Conservation (phyloP, 2,888 invertebrate species). For the Caenorhabditis japonica region DNA sequence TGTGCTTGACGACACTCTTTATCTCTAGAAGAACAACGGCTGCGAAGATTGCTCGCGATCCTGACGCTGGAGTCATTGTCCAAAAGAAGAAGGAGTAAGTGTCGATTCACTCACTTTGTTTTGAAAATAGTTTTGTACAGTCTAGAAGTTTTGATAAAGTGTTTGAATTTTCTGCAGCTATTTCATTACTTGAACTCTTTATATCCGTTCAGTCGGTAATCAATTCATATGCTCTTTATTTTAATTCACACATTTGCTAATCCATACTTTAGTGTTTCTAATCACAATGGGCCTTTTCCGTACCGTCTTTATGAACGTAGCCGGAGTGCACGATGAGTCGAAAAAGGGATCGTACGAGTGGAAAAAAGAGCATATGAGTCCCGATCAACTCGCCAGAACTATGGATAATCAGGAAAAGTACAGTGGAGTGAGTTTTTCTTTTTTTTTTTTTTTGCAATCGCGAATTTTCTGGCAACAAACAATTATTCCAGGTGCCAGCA, state of each 20-base stretch:
- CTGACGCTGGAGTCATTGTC: conserved; percentile 61
- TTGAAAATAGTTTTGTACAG: conserved; percentile 14
- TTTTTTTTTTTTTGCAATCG: not conserved
- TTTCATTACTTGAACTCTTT: conserved; percentile 10
- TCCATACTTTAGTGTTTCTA: not conserved
- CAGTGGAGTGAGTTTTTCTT: conserved; percentile 55
- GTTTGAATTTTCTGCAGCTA: not conserved
- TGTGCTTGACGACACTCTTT: conserved; percentile 64
- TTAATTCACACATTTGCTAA: conserved; percentile 6
- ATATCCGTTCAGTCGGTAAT: conserved; percentile 56
- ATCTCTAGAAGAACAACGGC: conserved; percentile 57
- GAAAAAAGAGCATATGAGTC: conserved; percentile 59
- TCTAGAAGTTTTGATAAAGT: conserved; percentile 33
- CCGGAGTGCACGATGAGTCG: conserved; percentile 57
- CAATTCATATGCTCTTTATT: conserved; percentile 11
- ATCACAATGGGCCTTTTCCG: conserved; percentile 67
- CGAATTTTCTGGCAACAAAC: not conserved
- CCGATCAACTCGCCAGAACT: conserved; percentile 58
- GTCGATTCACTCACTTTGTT: not conserved
- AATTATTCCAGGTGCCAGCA: conserved; percentile 61
- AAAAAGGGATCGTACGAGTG: conserved; percentile 60
- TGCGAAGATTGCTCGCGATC: conserved; percentile 58
- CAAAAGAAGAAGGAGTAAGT: conserved; percentile 44
- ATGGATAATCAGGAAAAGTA: conserved; percentile 58
- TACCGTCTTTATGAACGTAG: conserved; percentile 61